Conservation (phyloP, 2,888 invertebrate genomes). For the Cephus spinipes region DNA sequence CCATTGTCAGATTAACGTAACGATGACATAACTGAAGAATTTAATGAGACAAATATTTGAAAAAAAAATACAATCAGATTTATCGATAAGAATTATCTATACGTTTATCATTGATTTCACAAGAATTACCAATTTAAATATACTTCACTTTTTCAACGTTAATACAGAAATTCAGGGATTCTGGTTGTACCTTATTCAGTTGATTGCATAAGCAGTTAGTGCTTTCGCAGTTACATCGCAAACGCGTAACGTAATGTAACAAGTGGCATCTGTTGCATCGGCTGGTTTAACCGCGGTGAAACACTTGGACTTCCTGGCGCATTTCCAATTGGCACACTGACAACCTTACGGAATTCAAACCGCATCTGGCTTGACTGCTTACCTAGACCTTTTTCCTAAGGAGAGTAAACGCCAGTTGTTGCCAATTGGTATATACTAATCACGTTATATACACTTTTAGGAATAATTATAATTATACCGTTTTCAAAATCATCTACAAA, state of each 20-base stretch:
- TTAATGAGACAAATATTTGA: not conserved
- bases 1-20: not conserved
- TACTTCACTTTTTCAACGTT: not conserved
- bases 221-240: not conserved
- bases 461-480: not conserved
- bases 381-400: not conserved
- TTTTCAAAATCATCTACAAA: not conserved
- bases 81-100: too few relatives aligned
- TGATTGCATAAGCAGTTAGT: not conserved
- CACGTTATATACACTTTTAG: too few relatives aligned
- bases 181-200: not conserved
- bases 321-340: slow-evolving; percentile 61
- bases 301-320: slow-evolving; percentile 59
- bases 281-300: slow-evolving; percentile 52
- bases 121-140: not conserved
- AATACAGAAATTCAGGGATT: not conserved
- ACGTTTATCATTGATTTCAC: not conserved
- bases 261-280: slow-evolving; percentile 65
- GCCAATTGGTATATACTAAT: not conserved
- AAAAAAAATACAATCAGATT: not conserved
- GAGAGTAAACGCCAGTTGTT: not conserved
- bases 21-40: not conserved
- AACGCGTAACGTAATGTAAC: slow-evolving; percentile 47
- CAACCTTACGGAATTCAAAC: slow-evolving; percentile 48
- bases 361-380: not conserved